phyloP scores from a whole-genome alignment of 2,113 vertebrate species.

The Malaclemys terrapin region DNA sequence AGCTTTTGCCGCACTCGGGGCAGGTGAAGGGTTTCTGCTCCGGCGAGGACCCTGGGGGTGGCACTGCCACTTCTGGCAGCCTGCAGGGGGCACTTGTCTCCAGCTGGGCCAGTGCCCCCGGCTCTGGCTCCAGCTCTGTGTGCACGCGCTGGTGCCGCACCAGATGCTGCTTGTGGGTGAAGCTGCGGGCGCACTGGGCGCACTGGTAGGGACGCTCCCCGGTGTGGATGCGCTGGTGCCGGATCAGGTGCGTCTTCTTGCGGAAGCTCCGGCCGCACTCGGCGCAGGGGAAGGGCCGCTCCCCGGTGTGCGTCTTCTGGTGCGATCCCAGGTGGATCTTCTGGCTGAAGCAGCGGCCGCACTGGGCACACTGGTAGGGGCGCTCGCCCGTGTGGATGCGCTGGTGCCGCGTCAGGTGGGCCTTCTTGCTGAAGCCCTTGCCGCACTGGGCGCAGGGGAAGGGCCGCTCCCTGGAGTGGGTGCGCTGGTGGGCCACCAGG shows the following conservation, averaged over 20 bases:
- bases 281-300: slow-evolving; percentile 75
- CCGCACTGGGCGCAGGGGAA: slow-evolving; percentile 76
- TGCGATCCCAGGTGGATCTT: slow-evolving; percentile 79
- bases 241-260: slow-evolving; percentile 79
- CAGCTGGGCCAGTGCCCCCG: neutral
- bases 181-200: slow-evolving; percentile 57
- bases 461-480: slow-evolving; percentile 67
- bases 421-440: slow-evolving; percentile 80
- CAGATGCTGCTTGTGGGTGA: slow-evolving; percentile 78
- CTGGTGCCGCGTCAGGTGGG: slow-evolving; percentile 77
- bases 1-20: slow-evolving; percentile 70
- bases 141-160: slow-evolving; percentile 74
- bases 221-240: slow-evolving; percentile 77
- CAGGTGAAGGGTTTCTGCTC: slow-evolving; percentile 70
- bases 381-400: slow-evolving; percentile 79
- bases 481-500: slow-evolving; percentile 47
- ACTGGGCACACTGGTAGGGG: slow-evolving; percentile 70
- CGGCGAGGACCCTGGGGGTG: rapidly evolving
- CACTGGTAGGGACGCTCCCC: slow-evolving; percentile 77
- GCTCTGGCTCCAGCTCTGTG: neutral
- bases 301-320: slow-evolving; percentile 76
- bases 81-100: neutral
- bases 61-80: neutral
- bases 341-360: slow-evolving; percentile 80
- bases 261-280: slow-evolving; percentile 76